A percentile compares a stretch with the other conserved stretches of the same genome.
phyloP scores from a whole-genome alignment of 2,113 vertebrate species.

The Gorsachius goisagi region DNA sequence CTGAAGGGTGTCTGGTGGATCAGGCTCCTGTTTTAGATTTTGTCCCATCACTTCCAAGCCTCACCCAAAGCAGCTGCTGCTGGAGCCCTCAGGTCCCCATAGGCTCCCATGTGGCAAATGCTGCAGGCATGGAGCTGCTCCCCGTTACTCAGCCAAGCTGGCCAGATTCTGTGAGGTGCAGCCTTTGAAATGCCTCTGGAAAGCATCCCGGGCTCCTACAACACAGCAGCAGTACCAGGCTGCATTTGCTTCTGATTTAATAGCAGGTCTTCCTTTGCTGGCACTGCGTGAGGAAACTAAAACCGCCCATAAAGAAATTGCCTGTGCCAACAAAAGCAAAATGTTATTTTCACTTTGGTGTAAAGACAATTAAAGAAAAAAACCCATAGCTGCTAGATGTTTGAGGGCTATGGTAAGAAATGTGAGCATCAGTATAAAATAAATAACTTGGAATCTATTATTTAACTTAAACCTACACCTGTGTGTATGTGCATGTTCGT shows the following conservation, averaged over 20 bases:
- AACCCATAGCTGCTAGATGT: not conserved
- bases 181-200: not conserved
- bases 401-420: not conserved
- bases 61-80: not conserved
- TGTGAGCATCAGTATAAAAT: not conserved
- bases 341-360: not conserved
- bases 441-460: not conserved
- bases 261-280: not conserved
- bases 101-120: not conserved
- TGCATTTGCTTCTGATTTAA: not conserved
- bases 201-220: not conserved
- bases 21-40: not conserved
- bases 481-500: accelerated
- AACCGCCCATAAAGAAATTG: not conserved
- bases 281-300: not conserved
- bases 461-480: not conserved
- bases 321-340: not conserved
- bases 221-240: not conserved
- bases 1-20: not conserved
- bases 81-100: not conserved
- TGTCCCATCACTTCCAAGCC: not conserved
- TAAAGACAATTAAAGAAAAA: not conserved
- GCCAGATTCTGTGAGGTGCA: not conserved
- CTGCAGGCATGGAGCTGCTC: not conserved
- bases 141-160: not conserved